A percentile compares a stretch with the other conserved stretches of the same genome.
Evolutionary conservation across 2,888 invertebrate genomes (phyloP).

Genomic region (Euzophera pinguis): DNA sequence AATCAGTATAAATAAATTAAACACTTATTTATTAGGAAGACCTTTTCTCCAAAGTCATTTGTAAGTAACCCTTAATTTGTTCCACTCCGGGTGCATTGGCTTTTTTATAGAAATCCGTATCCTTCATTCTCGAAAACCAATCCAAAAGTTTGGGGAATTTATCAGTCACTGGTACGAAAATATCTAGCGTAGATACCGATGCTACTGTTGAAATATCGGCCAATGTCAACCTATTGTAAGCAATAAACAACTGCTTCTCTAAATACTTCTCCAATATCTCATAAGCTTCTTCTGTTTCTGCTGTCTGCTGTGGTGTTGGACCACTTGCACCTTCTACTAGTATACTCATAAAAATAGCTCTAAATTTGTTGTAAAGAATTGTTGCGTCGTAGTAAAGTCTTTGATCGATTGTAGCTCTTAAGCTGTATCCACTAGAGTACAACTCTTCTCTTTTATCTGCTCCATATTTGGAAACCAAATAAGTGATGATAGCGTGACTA

Average conservation of each 20-base stretch:
- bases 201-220: constrained; percentile 43
- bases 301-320: constrained; percentile 25
- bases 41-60: constrained; percentile 19
- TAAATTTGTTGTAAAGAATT: constrained; percentile 28
- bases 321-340: constrained; percentile 20
- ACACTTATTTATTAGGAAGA: background rate
- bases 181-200: constrained; percentile 31
- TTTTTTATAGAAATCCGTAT: constrained; percentile 36
- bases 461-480: constrained; percentile 46
- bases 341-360: constrained; percentile 17
- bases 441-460: constrained; percentile 32
- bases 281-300: constrained; percentile 33
- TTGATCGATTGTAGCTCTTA: constrained; percentile 38
- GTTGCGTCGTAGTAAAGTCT: constrained; percentile 38
- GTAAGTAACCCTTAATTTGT: constrained; percentile 18
- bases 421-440: constrained; percentile 37
- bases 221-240: constrained; percentile 34
- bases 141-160: constrained; percentile 32
- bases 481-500: constrained; percentile 46
- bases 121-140: constrained; percentile 33
- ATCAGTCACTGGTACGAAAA: constrained; percentile 30
- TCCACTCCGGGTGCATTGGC: constrained; percentile 34
- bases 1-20: background rate
- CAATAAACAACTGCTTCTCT: constrained; percentile 30
- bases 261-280: constrained; percentile 41